Conservation (phyloP, 2,888 invertebrate genomes). For the Galeopsomyia nigrocyanea region DNA sequence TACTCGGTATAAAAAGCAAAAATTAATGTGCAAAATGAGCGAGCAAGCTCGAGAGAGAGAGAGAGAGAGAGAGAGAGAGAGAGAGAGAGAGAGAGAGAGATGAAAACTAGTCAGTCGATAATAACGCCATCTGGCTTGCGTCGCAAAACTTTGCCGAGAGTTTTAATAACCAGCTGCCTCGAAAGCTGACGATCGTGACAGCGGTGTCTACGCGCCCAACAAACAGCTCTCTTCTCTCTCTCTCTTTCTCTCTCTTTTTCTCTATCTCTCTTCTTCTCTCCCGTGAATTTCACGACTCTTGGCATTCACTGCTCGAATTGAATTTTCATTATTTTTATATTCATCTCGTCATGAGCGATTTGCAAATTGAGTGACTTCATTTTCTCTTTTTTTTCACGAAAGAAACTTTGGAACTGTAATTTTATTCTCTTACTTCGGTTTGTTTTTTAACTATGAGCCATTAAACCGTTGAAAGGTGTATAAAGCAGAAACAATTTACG, state of each 20-base stretch:
- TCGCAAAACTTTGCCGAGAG: constrained; percentile 61
- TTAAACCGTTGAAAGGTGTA: no score
- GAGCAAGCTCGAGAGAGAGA: constrained; percentile 8
- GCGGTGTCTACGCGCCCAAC: constrained; percentile 39
- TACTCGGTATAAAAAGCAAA: background rate
- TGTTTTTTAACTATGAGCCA: no score
- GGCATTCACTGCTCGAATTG: constrained; percentile 22
- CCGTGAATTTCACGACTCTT: constrained; percentile 25
- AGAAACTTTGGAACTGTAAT: background rate
- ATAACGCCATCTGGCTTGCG: constrained; percentile 64
- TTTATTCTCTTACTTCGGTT: no score
- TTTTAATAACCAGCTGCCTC: constrained; percentile 59
- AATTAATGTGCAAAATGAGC: background rate
- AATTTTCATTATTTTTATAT: constrained; percentile 47
- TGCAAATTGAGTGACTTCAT: constrained; percentile 23
- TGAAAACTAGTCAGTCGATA: constrained; percentile 55
- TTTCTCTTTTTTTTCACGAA: background rate
- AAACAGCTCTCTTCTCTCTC: constrained; percentile 35
- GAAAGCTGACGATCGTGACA: constrained; percentile 48
- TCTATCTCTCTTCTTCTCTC: constrained; percentile 2
- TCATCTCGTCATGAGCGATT: constrained; percentile 35
- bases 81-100: constrained; percentile 25
- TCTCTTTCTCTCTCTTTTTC: constrained; percentile 1
- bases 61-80: constrained; percentile 23
- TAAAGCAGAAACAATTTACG: no score